Conservation (phyloP, 2,797 vertebrate species). For the Aldrovandia affinis region DNA sequence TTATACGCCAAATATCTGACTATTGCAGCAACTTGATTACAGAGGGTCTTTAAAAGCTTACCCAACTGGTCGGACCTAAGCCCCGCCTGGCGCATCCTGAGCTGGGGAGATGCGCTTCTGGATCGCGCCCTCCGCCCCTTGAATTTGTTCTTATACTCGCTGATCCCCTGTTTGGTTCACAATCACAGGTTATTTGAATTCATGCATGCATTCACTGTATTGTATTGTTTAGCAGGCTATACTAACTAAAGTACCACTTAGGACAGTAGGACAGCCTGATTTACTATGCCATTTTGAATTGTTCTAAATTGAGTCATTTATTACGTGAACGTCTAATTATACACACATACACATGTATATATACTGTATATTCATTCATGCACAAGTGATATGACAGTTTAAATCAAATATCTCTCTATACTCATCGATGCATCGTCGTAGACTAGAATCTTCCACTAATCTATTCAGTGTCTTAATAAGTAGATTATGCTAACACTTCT, state of each 20-base stretch:
- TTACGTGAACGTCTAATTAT: too few species aligned
- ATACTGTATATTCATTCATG: background rate
- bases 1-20: background rate
- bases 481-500: constrained; percentile 21
- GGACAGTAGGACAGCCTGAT: too few species aligned
- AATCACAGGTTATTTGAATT: background rate
- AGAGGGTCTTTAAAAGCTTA: constrained; percentile 53
- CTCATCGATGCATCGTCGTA: background rate
- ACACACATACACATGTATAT: background rate
- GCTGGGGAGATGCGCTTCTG: constrained; percentile 57
- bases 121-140: constrained; percentile 63
- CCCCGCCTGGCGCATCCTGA: constrained; percentile 72
- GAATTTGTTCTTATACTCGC: constrained; percentile 79
- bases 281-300: too few species aligned
- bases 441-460: background rate
- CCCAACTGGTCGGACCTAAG: constrained; percentile 80
- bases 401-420: too few species aligned
- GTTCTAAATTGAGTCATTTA: too few species aligned
- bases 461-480: background rate
- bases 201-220: background rate
- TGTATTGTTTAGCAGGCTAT: background rate
- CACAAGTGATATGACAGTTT: background rate
- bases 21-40: background rate
- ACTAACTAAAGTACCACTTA: too few species aligned
- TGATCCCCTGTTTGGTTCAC: constrained; percentile 70